Evolutionary conservation across 2,888 invertebrate species (phyloP).

Genomic region (Dryadula phaetusa): DNA sequence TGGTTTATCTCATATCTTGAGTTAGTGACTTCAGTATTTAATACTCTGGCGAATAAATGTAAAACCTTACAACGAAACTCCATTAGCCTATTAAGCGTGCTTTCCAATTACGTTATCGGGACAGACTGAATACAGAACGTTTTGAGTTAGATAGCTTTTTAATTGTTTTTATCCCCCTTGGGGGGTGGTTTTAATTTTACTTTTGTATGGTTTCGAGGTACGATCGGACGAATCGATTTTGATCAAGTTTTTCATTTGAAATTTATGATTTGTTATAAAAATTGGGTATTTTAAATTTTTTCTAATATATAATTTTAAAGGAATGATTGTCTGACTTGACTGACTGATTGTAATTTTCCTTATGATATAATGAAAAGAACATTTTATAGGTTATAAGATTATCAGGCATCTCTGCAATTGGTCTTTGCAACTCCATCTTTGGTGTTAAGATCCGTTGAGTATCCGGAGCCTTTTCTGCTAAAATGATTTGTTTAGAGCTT

Average conservation of each 20-base stretch:
- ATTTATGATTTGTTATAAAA: background rate
- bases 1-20: conserved; percentile 22
- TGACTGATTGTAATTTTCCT: no score
- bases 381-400: no score
- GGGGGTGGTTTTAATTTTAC: background rate
- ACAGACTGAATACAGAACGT: conserved; percentile 20
- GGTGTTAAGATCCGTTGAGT: no score
- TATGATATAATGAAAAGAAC: no score
- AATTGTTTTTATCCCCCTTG: conserved; percentile 18
- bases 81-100: conserved; percentile 28
- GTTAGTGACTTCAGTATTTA: conserved; percentile 24
- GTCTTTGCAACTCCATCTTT: no score
- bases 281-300: no score
- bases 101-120: conserved; percentile 30
- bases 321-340: no score
- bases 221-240: background rate
- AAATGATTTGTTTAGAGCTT: no score
- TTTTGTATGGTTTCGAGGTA: background rate
- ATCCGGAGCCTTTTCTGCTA: no score
- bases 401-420: no score
- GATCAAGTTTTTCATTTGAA: background rate
- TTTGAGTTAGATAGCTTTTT: conserved; percentile 28
- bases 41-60: conserved; percentile 30
- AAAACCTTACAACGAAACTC: conserved; percentile 31
- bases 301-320: no score